phyloP scores from a whole-genome alignment of 2,113 vertebrate species.

The Microcebus lehilahytsara region DNA sequence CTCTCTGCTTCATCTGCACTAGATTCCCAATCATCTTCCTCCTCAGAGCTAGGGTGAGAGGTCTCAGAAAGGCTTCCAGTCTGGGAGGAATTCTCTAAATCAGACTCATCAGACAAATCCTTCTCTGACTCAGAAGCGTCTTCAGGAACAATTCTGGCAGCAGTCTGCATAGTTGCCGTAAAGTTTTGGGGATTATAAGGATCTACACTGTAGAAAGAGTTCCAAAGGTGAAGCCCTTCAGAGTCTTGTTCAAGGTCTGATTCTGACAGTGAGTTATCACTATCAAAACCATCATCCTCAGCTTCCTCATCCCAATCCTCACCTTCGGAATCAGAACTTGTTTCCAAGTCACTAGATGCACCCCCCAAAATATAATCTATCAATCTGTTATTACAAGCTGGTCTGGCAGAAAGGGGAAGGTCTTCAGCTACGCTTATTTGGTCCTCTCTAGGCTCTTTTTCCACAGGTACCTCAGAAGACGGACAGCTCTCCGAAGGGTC shows the following conservation, averaged over 20 bases:
- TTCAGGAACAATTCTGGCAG: not conserved
- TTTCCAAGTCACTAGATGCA: slow-evolving; percentile 85
- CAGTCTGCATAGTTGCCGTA: slow-evolving; percentile 86
- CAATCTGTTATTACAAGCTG: slow-evolving; percentile 89
- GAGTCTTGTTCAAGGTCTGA: slow-evolving; percentile 78
- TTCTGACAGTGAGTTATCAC: slow-evolving; percentile 86
- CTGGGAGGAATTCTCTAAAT: slow-evolving; percentile 49
- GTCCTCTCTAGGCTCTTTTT: not conserved
- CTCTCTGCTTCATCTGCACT: slow-evolving; percentile 89
- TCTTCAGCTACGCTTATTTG: not conserved
- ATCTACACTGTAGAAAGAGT: slow-evolving; percentile 87
- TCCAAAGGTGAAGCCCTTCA: slow-evolving; percentile 88
- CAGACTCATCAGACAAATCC: slow-evolving; percentile 22
- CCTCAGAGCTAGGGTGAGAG: slow-evolving; percentile 56
- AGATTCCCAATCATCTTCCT: slow-evolving; percentile 84
- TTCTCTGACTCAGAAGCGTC: not conserved
- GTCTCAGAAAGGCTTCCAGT: slow-evolving; percentile 71
- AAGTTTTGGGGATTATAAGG: slow-evolving; percentile 94
- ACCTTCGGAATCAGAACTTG: slow-evolving; percentile 72
- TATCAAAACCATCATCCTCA: slow-evolving; percentile 92
- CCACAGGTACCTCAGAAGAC: not conserved
- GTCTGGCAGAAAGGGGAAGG: not conserved
- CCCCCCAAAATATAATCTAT: slow-evolving; percentile 97
- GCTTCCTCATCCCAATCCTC: slow-evolving; percentile 81
- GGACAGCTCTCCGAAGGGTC: not conserved